These are phyloP conservation scores for Gadus macrocephalus DNA, from an alignment of 2,113 vertebrate species.

Conservation along the genomic window DNA sequence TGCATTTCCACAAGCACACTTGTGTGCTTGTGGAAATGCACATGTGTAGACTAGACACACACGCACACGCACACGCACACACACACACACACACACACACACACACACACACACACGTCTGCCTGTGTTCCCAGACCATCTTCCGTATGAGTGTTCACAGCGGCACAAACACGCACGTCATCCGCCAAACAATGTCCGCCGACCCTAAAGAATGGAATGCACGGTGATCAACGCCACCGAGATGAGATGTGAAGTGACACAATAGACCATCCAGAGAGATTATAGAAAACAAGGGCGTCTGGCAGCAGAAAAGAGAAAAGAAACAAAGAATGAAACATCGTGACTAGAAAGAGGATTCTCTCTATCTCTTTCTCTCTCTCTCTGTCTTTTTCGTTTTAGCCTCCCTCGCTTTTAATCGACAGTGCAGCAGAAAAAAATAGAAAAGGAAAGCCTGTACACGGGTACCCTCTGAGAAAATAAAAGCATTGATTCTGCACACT, in stretches of 20 bases:
- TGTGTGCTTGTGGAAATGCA: too few species aligned
- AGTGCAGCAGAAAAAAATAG: background rate
- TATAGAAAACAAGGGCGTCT: conserved; percentile 22
- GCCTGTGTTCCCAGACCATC: background rate
- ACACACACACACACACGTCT: conserved; percentile 1
- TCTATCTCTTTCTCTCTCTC: conserved; percentile 35
- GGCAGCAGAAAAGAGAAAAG: conserved; percentile 25
- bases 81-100: conserved; percentile 14
- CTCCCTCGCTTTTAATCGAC: conserved; percentile 46
- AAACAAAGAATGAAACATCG: conserved; percentile 26
- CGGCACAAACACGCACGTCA: conserved; percentile 37
- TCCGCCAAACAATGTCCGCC: background rate
- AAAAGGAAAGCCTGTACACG: conserved; percentile 42
- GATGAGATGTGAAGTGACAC: conserved; percentile 18
- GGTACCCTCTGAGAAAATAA: conserved; percentile 69
- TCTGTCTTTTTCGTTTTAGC: background rate
- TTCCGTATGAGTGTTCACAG: background rate
- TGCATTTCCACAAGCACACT: too few species aligned
- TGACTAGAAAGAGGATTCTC: conserved; percentile 36
- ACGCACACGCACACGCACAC: conserved; percentile 28
- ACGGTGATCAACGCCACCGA: conserved; percentile 12
- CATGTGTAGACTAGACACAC: conserved; percentile 27
- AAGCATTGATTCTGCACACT: conserved; percentile 69
- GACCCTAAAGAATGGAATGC: conserved; percentile 27
- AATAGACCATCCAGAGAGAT: conserved; percentile 10